phyloP scores from a whole-genome alignment of 64 coral and sea anemone genomes.

The Actinia tenebrosa region DNA sequence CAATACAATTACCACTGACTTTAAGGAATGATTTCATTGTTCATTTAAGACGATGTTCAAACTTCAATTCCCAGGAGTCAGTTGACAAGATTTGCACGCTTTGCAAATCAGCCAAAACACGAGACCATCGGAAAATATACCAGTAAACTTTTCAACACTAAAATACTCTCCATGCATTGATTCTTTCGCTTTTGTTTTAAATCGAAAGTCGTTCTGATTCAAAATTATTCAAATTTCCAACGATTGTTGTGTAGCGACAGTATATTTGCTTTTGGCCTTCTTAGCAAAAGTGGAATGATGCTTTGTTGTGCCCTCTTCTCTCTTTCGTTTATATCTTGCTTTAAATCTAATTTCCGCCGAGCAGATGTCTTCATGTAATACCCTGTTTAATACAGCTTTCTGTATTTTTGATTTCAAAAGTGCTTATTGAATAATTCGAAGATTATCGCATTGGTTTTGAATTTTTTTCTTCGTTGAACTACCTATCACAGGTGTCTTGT shows the following conservation, averaged over 20 bases:
- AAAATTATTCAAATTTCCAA: constrained; percentile 2
- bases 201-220: not conserved
- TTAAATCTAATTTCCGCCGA: not conserved
- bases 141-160: no score
- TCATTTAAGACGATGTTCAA: not conserved
- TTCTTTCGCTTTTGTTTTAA: not conserved
- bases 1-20: not conserved
- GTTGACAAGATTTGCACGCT: not conserved
- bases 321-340: not conserved
- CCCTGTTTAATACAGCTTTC: not conserved
- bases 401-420: not conserved
- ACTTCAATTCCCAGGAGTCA: not conserved
- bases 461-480: not conserved
- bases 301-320: not conserved
- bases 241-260: not conserved
- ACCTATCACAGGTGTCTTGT: not conserved
- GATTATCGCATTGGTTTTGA: not conserved
- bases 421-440: not conserved
- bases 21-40: not conserved
- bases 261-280: not conserved
- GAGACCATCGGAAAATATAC: no score
- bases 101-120: not conserved
- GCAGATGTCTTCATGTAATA: not conserved
- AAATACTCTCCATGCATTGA: no score
- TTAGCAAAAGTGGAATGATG: not conserved